Percentiles rank a stretch among this genome's conserved stretches.
Conservation (phyloP, 2,797 vertebrate species). For the Leptatherina wallacei region DNA sequence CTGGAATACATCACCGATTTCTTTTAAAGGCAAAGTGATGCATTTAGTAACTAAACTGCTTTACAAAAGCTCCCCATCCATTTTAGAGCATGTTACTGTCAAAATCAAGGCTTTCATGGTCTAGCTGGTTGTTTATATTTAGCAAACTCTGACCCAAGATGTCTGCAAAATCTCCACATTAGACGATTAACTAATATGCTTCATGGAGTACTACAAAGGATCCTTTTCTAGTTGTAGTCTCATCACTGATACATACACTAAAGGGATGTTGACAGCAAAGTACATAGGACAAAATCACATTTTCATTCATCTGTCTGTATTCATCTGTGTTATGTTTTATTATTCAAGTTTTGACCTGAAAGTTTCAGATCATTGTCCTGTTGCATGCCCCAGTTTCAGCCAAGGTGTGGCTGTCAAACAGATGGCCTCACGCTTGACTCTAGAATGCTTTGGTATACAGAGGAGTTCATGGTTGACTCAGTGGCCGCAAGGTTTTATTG, state of each 20-base stretch:
- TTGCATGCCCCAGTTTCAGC: not conserved
- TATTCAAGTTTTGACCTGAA: not conserved
- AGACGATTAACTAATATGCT: not conserved
- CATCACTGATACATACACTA: not conserved
- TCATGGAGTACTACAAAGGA: not conserved
- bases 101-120: not conserved
- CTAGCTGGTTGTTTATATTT: too few species aligned
- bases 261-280: not conserved
- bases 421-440: not conserved
- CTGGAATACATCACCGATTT: not conserved
- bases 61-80: not conserved
- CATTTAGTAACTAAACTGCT: not conserved
- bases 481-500: too few species aligned
- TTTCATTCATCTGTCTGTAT: not conserved
- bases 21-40: not conserved
- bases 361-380: too few species aligned
- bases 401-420: not conserved
- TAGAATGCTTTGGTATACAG: not conserved
- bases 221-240: not conserved
- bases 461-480: not conserved
- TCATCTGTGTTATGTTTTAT: not conserved
- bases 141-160: not conserved
- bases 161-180: not conserved
- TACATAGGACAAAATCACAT: not conserved
- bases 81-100: not conserved